Evolutionary conservation across 2,888 invertebrate species (phyloP).

Genomic region (Neoscelio sp.): DNA sequence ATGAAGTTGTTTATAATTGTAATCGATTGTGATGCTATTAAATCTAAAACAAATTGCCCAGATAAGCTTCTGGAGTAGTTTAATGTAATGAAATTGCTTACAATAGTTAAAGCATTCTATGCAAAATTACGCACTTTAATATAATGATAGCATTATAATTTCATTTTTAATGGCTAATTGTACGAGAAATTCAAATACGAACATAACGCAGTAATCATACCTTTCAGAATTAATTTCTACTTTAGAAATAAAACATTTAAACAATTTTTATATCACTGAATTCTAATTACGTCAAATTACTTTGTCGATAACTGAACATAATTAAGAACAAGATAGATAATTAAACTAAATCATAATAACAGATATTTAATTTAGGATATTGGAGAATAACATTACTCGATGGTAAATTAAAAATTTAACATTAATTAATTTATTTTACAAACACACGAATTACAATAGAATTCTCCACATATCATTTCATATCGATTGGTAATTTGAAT

Average conservation of each 20-base stretch:
- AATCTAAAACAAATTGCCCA: neutral
- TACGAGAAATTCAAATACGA: neutral
- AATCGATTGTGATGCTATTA: conserved; percentile 5
- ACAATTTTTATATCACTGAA: no score
- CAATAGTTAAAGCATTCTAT: neutral
- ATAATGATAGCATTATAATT: neutral
- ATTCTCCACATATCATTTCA: no score
- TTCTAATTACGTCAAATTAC: no score
- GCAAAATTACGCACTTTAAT: conserved; percentile 9
- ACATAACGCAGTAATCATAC: neutral
- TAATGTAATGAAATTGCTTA: neutral
- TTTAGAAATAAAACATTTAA: no score
- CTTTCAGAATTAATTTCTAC: conserved; percentile 1
- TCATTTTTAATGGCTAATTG: conserved; percentile 22
- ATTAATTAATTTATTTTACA: conserved; percentile 9
- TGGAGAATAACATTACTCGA: neutral
- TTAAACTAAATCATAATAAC: conserved; percentile 5
- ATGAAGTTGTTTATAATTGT: no score
- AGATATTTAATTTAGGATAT: conserved; percentile 8
- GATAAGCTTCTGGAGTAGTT: neutral
- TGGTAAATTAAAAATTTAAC: conserved; percentile 24
- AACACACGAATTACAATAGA: no score
- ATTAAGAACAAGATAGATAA: conserved; percentile 10
- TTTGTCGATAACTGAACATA: conserved; percentile 22
- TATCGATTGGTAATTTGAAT: no score